phyloP scores from a whole-genome alignment of 1,140 invertebrate species.

The Colletes gigas region DNA sequence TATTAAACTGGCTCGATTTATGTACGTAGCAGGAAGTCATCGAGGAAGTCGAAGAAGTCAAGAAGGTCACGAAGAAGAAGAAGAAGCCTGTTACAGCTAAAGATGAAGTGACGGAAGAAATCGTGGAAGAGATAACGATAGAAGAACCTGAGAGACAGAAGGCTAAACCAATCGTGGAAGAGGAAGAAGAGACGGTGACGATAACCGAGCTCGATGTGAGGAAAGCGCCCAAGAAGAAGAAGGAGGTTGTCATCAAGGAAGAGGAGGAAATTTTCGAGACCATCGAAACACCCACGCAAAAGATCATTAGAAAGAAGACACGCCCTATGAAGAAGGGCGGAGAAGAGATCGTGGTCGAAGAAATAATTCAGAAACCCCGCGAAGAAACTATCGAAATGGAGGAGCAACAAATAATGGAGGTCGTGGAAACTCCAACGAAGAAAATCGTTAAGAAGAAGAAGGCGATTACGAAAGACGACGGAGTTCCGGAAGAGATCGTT shows the following conservation, averaged over 20 bases:
- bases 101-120: constrained; percentile 64
- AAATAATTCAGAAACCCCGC: constrained; percentile 48
- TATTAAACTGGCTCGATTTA: neutral
- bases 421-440: constrained; percentile 55
- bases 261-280: constrained; percentile 71
- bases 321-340: constrained; percentile 66
- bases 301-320: constrained; percentile 69
- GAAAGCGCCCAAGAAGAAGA: constrained; percentile 55
- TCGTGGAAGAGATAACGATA: constrained; percentile 42
- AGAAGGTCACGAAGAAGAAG: constrained; percentile 61
- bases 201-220: constrained; percentile 69
- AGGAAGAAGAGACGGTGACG: constrained; percentile 66
- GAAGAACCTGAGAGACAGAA: constrained; percentile 62
- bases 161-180: constrained; percentile 58
- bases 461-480: constrained; percentile 60
- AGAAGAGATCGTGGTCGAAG: constrained; percentile 40
- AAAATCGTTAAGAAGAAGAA: constrained; percentile 64
- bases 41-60: constrained; percentile 61
- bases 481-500: constrained; percentile 56
- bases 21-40: constrained; percentile 46
- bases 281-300: constrained; percentile 61
- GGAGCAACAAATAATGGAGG: constrained; percentile 57
- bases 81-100: constrained; percentile 56
- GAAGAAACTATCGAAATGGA: constrained; percentile 49
- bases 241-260: constrained; percentile 61